Percentiles rank a stretch among this genome's conserved stretches.
Conservation (phyloP, 2,113 vertebrate species). For the Centropus unirufus region DNA sequence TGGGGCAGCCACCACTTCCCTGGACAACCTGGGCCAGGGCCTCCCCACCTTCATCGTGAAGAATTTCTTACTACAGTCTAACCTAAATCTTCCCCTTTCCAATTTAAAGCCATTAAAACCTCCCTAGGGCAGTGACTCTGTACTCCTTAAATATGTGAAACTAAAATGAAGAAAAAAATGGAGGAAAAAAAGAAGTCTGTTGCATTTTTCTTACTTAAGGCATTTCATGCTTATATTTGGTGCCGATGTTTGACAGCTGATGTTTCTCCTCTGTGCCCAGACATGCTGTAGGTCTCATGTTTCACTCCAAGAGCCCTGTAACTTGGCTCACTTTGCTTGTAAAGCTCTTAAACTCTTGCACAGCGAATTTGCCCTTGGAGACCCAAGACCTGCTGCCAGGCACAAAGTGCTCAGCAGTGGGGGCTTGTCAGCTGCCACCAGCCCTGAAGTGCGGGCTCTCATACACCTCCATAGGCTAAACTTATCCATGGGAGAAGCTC, state of each 20-base stretch:
- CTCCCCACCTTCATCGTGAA: too few relatives aligned
- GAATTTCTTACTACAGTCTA: too few relatives aligned
- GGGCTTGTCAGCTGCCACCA: background rate
- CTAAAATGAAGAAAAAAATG: background rate
- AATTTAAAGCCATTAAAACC: background rate
- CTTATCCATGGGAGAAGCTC: background rate
- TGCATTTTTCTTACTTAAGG: rapidly evolving
- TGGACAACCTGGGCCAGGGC: too few relatives aligned
- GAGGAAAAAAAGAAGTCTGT: background rate
- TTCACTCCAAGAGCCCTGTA: background rate
- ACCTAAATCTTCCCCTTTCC: too few relatives aligned
- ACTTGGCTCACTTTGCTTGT: background rate
- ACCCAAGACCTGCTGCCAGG: background rate
- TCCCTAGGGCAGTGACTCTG: rapidly evolving
- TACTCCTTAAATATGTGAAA: background rate
- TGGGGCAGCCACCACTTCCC: too few relatives aligned
- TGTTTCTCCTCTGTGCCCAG: background rate
- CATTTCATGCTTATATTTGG: background rate
- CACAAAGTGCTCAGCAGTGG: background rate
- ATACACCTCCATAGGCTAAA: rapidly evolving
- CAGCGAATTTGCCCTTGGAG: background rate
- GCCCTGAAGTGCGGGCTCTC: background rate
- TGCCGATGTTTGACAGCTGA: background rate
- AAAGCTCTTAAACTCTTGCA: background rate
- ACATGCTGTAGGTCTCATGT: background rate